Evolutionary conservation across 2,888 invertebrate genomes (phyloP), one percentile per base, ranked within the genome.

Genomic region (Syritta pipiens): DNA sequence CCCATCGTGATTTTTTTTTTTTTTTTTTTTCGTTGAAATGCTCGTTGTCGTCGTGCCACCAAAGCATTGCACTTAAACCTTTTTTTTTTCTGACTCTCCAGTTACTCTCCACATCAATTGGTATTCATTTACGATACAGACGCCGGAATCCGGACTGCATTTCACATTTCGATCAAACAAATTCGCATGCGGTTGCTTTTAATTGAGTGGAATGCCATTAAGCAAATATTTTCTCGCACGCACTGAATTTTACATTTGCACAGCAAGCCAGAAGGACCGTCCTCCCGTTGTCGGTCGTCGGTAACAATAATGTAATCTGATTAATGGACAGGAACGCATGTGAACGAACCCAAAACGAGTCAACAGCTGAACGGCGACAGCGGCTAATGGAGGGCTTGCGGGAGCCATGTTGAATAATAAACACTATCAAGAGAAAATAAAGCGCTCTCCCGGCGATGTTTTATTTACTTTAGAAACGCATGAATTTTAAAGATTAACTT

Each of bases 131-230:
- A 35, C 19, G 3, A 60, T 7, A 20, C 22, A 32, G 35, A 46
- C 22, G n/a, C 24, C 24, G 24, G 26, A 22, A 17, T 7, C 14
- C 9, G 10, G 22, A 35, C 14, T 19, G 24, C 35, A 35, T 24
- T 35, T 37, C 37, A n/a, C n/a, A 17, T 14, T 37, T 28, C 32
- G 30, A 53, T 53, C 53, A 48, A 60, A 48, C 60, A 26, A 51
- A 51, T 42, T 63, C 51, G 17, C 40, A 63, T 63, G 63, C 51
- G 51, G 63, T 63, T 63, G 20, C 30, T 20, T 42, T 51, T 63
- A 63, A 63, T 63, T 51, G 63, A 63, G 63, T 62, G 49, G 28
- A 62, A 49, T 49, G 49, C 62, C 62, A 49, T 40, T 62, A 37
- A 28, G 48, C 30, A 51, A 63, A 63, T 63, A 63, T 63, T 63